A percentile compares a stretch with the other conserved stretches of the same genome.
Conservation (phyloP, 92 coral and sea anemone genomes). For the Porites lobata region DNA sequence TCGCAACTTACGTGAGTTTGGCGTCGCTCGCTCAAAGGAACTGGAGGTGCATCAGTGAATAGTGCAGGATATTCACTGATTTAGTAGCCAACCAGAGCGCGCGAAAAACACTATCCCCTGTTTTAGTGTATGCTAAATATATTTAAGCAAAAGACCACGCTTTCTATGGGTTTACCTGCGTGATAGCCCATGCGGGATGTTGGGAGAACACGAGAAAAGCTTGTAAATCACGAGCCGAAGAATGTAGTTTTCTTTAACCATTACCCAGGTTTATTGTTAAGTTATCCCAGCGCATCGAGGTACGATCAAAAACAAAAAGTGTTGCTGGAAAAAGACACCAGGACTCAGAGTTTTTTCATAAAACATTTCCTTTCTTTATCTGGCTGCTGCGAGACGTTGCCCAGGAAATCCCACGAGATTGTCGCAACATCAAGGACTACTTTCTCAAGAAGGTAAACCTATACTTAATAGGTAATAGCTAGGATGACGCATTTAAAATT, state of each 20-base stretch:
- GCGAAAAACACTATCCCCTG: no score
- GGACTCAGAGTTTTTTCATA: constrained; percentile 30
- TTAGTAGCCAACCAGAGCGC: no score
- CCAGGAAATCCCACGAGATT: constrained; percentile 24
- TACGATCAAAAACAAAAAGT: constrained; percentile 22
- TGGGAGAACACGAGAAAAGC: no score
- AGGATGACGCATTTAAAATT: not conserved
- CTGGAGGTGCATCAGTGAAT: no score
- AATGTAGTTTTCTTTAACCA: constrained; percentile 5
- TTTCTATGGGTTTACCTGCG: no score
- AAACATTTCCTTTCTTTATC: constrained; percentile 42
- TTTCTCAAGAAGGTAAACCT: constrained; percentile 31
- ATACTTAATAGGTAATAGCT: not conserved
- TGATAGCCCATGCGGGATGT: no score
- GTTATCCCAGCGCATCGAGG: constrained; percentile 25
- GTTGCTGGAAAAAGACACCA: not conserved
- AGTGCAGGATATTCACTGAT: no score
- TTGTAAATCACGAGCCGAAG: no score
- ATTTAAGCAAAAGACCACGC: no score
- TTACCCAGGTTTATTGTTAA: constrained; percentile 33
- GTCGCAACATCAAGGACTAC: constrained; percentile 31
- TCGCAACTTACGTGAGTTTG: no score
- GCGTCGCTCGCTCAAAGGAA: no score
- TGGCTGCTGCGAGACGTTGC: constrained; percentile 50
- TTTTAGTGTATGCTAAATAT: no score